phyloP scores from a whole-genome alignment of 2,888 invertebrate species.

The Cantharis flavilabris region DNA sequence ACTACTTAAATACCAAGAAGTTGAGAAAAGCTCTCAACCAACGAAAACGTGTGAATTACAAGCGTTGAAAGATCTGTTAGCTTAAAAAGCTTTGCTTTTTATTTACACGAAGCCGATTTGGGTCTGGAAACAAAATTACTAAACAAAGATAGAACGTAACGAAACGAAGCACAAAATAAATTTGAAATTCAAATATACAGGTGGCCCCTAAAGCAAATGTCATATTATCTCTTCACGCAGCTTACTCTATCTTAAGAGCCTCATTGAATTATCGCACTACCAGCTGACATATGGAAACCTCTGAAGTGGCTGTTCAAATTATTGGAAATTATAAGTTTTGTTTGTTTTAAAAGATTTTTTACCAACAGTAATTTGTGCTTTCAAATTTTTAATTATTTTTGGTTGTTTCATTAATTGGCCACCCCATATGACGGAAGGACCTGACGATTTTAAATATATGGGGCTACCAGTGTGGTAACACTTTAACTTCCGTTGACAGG shows the following conservation, averaged over 20 bases:
- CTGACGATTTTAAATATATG: background rate
- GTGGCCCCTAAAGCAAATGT: constrained; percentile 24
- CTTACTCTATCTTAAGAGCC: constrained; percentile 26
- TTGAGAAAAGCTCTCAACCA: constrained; percentile 9
- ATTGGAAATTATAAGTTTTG: constrained; percentile 4
- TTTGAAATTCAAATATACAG: constrained; percentile 21
- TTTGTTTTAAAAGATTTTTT: background rate
- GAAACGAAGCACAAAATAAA: background rate
- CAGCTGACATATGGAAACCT: constrained; percentile 26
- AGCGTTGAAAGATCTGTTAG: constrained; percentile 25
- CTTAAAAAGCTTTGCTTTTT: background rate
- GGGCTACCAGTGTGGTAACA: background rate
- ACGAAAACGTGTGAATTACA: constrained; percentile 21
- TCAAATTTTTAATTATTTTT: too few relatives aligned
- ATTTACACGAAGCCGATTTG: background rate
- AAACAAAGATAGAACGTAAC: background rate
- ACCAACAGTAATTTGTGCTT: background rate
- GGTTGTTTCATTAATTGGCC: too few relatives aligned
- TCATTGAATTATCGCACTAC: constrained; percentile 28
- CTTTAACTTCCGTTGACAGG: background rate
- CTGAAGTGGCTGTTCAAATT: constrained; percentile 27
- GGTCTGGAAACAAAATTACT: background rate
- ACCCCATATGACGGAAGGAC: background rate
- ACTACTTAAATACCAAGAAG: background rate
- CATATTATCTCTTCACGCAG: constrained; percentile 24